Evolutionary conservation across 2,888 invertebrate genomes (phyloP).

Genomic region (Callosobruchus maculatus): DNA sequence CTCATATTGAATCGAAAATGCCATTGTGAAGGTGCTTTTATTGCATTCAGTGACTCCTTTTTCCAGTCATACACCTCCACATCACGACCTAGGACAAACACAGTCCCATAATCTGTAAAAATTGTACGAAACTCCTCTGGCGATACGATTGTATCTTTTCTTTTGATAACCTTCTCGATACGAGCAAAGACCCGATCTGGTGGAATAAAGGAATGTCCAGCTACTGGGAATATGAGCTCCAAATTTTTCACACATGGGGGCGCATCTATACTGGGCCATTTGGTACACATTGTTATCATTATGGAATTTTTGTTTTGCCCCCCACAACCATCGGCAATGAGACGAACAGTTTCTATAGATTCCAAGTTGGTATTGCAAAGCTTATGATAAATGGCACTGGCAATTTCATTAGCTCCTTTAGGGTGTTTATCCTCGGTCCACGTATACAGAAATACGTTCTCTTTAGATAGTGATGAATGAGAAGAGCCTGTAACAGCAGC

Average conservation of each 20-base stretch:
- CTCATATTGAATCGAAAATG: constrained; percentile 7
- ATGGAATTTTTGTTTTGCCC: too few relatives aligned
- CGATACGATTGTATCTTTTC: constrained; percentile 11
- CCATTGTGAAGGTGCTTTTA: constrained; percentile 5
- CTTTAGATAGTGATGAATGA: constrained; percentile 4
- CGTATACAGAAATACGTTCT: constrained; percentile 22
- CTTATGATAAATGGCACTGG: constrained; percentile 27
- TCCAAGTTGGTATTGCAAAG: constrained; percentile 10
- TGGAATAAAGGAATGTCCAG: constrained; percentile 9
- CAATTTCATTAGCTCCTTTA: constrained; percentile 36
- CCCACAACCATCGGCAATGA: constrained; percentile 36
- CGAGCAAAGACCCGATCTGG: constrained; percentile 18
- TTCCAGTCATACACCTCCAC: constrained; percentile 17
- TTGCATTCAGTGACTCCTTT: background rate
- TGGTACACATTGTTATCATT: constrained; percentile 25
- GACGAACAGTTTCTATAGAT: constrained; percentile 18
- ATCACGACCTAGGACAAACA: constrained; percentile 11
- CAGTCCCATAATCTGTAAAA: constrained; percentile 13
- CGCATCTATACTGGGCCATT: background rate
- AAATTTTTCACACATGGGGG: background rate
- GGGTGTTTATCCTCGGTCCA: constrained; percentile 33
- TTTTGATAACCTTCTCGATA: constrained; percentile 16
- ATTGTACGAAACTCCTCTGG: constrained; percentile 14
- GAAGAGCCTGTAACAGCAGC: constrained; percentile 16
- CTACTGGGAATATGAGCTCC: background rate